Percentiles rank a stretch among this genome's conserved stretches.
Evolutionary conservation across 1,140 invertebrate genomes (phyloP).

Genomic region (Thaumetopoea pityocampa): DNA sequence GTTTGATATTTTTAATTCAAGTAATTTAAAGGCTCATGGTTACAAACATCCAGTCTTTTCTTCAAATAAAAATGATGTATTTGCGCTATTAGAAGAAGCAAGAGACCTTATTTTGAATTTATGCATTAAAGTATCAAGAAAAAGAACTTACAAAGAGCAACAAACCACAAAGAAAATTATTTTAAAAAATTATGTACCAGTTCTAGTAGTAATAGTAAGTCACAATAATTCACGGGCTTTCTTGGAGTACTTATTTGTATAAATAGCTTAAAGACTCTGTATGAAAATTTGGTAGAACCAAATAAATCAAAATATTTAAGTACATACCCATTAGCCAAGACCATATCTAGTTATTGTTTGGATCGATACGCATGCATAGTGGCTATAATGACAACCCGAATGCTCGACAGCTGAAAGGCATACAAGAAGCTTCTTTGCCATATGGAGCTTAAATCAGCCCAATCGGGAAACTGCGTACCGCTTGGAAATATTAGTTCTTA

Average conservation of each 20-base stretch:
- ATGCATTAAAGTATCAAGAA: background rate
- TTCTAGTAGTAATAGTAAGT: too few species aligned
- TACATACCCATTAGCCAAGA: constrained; percentile 1
- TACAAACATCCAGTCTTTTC: constrained; percentile 1
- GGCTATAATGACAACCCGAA: constrained; percentile 7
- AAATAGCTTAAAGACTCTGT: background rate
- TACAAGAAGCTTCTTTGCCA: constrained; percentile 2
- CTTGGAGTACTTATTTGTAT: constrained; percentile 2
- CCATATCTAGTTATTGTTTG: constrained; percentile 3
- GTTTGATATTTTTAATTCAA: background rate
- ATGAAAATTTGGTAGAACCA: background rate
- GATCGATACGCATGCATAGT: background rate
- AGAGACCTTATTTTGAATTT: background rate
- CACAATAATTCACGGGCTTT: constrained; percentile 3
- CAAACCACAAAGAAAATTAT: constrained; percentile 1
- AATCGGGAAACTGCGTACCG: constrained; percentile 2
- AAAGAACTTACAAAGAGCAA: background rate
- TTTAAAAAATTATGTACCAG: constrained; percentile 1
- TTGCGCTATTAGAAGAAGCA: background rate
- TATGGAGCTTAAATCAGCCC: background rate
- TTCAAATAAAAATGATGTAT: constrained; percentile 1
- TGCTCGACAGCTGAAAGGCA: constrained; percentile 1
- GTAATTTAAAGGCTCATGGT: constrained; percentile 1
- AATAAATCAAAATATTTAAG: background rate
- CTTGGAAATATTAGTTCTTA: constrained; percentile 3